phyloP scores from a whole-genome alignment of 2,113 vertebrate species.

The Stegastes partitus region DNA sequence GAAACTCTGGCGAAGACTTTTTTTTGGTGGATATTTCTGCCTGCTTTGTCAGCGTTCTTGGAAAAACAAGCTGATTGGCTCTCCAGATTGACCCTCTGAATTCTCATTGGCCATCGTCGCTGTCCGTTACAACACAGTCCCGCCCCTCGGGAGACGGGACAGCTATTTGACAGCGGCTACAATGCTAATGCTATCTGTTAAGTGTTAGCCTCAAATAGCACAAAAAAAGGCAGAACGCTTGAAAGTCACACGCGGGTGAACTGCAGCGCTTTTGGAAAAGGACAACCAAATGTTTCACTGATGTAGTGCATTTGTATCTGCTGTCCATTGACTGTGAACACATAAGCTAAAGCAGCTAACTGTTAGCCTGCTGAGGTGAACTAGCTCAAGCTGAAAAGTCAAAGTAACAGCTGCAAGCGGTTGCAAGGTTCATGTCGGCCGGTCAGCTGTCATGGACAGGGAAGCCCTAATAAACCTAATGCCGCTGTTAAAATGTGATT shows the following conservation, averaged over 20 bases:
- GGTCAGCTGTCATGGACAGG: neutral
- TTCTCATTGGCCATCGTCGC: slow-evolving; percentile 20
- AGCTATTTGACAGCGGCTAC: slow-evolving; percentile 59
- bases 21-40: neutral
- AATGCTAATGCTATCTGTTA: slow-evolving; percentile 58
- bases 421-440: neutral
- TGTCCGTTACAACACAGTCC: slow-evolving; percentile 14
- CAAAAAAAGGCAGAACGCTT: neutral
- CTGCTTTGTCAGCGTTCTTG: neutral
- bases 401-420: slow-evolving; percentile 13
- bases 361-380: slow-evolving; percentile 38
- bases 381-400: slow-evolving; percentile 28
- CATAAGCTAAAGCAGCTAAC: slow-evolving; percentile 61
- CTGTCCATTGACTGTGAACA: slow-evolving; percentile 46
- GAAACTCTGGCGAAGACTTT: neutral
- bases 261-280: fast-evolving
- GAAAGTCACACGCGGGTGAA: neutral
- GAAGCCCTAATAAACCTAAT: neutral
- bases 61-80: slow-evolving; percentile 45
- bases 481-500: neutral
- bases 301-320: neutral
- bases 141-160: slow-evolving; percentile 15
- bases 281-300: neutral
- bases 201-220: slow-evolving; percentile 35
- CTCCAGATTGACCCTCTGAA: no score